These are phyloP conservation scores for Operophtera brumata DNA, from an alignment of 2,888 invertebrate species.

Conservation along the genomic window DNA sequence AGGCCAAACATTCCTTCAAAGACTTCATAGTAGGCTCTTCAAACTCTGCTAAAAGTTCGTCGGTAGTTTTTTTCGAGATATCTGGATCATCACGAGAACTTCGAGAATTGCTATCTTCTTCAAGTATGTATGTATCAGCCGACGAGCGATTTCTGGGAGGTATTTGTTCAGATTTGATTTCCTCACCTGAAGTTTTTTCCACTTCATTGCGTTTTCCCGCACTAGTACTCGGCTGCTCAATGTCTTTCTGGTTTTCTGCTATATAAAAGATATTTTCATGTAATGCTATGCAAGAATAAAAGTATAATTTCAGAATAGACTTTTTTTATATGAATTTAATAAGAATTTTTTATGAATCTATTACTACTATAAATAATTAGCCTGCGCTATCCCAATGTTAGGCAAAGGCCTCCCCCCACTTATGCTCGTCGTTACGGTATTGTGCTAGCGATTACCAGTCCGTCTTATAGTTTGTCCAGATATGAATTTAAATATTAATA, in stretches of 20 bases:
- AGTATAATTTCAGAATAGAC: not conserved
- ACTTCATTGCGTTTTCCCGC: conserved; percentile 42
- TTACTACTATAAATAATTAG: too few species aligned
- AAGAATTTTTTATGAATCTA: too few species aligned
- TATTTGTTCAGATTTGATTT: conserved; percentile 51
- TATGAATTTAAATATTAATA: too few species aligned
- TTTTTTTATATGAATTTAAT: not conserved
- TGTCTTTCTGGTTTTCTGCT: conserved; percentile 42
- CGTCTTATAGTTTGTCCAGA: too few species aligned
- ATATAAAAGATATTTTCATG: conserved; percentile 29
- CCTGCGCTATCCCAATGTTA: too few species aligned
- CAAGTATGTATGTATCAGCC: conserved; percentile 63
- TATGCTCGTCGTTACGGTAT: too few species aligned
- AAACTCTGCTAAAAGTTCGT: conserved; percentile 53
- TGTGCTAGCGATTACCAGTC: too few species aligned
- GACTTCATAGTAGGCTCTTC: conserved; percentile 49
- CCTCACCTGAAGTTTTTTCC: conserved; percentile 62
- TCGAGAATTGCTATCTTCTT: conserved; percentile 18
- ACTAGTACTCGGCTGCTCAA: conserved; percentile 43
- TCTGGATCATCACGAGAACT: conserved; percentile 18
- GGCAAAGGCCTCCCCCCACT: too few species aligned
- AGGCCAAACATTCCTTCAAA: conserved; percentile 55
- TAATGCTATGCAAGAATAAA: too few species aligned
- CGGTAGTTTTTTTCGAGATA: conserved; percentile 49
- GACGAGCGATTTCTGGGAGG: conserved; percentile 58